These are phyloP conservation scores for Apostichopus californicus DNA, from an alignment of 35 echinoderm and acorn worm species.

Conservation along the genomic window DNA sequence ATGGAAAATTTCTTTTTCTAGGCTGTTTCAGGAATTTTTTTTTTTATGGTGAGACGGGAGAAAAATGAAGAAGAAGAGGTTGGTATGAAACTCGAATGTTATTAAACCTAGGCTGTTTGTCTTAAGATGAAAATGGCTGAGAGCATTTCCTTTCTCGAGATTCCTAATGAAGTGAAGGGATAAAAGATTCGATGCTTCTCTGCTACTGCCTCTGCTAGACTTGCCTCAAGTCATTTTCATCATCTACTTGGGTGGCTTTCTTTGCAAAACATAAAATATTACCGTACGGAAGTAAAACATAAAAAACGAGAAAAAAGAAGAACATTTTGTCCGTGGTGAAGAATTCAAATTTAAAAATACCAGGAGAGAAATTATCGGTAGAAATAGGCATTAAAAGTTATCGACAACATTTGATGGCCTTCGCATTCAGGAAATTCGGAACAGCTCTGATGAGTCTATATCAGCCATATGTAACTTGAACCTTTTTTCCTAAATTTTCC, in stretches of 20 bases:
- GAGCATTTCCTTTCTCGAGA: slow-evolving; percentile 9
- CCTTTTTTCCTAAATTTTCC: too few relatives aligned
- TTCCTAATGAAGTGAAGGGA: slow-evolving; percentile 18
- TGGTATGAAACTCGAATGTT: slow-evolving; percentile 15
- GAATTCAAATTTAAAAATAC: too few relatives aligned
- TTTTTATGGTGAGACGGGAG: too few relatives aligned
- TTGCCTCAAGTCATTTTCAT: slow-evolving; percentile 4
- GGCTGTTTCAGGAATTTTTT: background rate
- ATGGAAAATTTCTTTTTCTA: slow-evolving; percentile 7
- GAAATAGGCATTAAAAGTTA: too few relatives aligned
- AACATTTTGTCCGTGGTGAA: too few relatives aligned
- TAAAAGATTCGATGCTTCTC: background rate
- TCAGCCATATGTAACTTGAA: too few relatives aligned
- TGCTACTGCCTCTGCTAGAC: background rate
- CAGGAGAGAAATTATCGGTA: too few relatives aligned
- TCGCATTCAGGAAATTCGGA: too few relatives aligned
- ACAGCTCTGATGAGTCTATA: too few relatives aligned
- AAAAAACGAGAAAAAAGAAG: too few relatives aligned
- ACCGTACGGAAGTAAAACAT: background rate
- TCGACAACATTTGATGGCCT: too few relatives aligned
- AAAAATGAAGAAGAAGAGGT: too few relatives aligned
- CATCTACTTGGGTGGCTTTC: background rate
- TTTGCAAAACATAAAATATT: slow-evolving; percentile 8
- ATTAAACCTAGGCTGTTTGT: slow-evolving; percentile 27
- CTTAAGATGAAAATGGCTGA: slow-evolving; percentile 9